Evolutionary conservation across 2,113 vertebrate species (phyloP).

Genomic region (Damaliscus lunatus): DNA sequence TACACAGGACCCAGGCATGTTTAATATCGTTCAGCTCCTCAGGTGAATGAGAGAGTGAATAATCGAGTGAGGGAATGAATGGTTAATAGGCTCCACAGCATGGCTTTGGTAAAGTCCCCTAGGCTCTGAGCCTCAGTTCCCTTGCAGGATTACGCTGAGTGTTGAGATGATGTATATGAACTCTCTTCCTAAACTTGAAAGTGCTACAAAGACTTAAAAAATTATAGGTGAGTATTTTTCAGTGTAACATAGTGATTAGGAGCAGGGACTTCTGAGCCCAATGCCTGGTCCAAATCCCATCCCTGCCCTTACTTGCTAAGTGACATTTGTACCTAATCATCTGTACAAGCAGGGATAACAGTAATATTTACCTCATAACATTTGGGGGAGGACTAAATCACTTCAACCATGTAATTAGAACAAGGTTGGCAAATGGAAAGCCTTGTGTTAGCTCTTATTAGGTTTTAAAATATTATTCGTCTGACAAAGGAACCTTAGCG

Average conservation of each 20-base stretch:
- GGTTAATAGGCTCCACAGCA: neutral
- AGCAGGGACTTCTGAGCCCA: neutral
- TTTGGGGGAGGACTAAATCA: neutral
- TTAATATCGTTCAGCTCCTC: neutral
- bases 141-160: neutral
- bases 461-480: neutral
- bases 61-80: neutral
- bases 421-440: neutral
- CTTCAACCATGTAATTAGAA: neutral
- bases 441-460: neutral
- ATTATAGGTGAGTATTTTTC: neutral
- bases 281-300: neutral
- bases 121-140: neutral
- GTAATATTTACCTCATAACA: neutral
- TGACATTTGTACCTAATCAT: neutral
- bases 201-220: neutral
- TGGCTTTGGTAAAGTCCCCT: neutral
- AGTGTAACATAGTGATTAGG: neutral
- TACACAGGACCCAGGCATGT: neutral
- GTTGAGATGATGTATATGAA: neutral
- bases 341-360: neutral
- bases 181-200: conserved; percentile 10
- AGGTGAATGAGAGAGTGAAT: neutral
- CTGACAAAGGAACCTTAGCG: neutral
- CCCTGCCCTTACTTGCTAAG: neutral